Evolutionary conservation across 2,113 vertebrate genomes (phyloP), one percentile per base, ranked within the genome.

Genomic region (Donacobius atricapilla): DNA sequence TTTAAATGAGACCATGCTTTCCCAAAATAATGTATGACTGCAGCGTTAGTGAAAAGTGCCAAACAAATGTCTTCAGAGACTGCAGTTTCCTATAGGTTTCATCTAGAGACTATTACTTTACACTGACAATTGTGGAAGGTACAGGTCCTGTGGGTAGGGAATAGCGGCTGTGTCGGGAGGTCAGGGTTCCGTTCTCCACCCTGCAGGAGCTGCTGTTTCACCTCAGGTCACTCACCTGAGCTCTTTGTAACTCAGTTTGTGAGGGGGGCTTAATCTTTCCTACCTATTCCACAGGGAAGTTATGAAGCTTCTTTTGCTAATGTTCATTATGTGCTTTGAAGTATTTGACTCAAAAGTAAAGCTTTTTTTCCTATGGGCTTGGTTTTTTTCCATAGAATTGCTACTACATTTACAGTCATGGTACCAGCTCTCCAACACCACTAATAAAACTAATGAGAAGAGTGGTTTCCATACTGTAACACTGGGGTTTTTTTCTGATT

Each of bases 41-140:
- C 39, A 71, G 27, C 35, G 56, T 39, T 33, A 9, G 8, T 17
- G n/a, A 78, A 75, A 86, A n/a, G n/a, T 33, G n/a, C 21, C 60
- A 40, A 86, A 66, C 9, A 91, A 81, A 42, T 35, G 4, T 18
- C 8, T 84, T 37, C 44, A 79, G 83, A 79, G 31, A 10, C 25
- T 75, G 44, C 51, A 81, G 11, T 54, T 72, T 86, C 31, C 61
- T 33, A 1, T 1, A 33, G 42, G 24, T 28, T 87, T 65, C 7
- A 30, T 31, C 40, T 19, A 31, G 40, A 69, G 27, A 11, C 42
- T 40, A 5, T 44, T n/a, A 56, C 22, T 54, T 83, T 60, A 28
- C 50, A 18, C 1, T 0, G 1, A 6, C 42, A 37, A 0, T 7
- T 58, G n/a, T 0, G 45, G 50, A 47, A 87, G 58, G 47, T 3